Percentiles rank a stretch among this genome's conserved stretches.
Conservation (phyloP, 2,888 invertebrate species). For the Sinohyriopsis cumingii region DNA sequence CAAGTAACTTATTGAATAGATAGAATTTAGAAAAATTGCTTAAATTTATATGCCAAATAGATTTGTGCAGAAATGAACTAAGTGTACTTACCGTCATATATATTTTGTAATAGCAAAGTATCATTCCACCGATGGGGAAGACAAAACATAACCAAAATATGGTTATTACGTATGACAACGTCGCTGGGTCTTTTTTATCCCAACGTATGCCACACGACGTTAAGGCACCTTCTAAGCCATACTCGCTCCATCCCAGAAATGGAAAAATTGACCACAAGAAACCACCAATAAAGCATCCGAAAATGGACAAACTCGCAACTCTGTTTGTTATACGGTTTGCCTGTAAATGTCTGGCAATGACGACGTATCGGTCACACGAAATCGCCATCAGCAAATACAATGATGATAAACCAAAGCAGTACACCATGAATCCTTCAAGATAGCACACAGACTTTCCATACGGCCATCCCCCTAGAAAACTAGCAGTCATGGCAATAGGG, state of each 20-base stretch:
- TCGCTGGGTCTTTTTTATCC: conserved; percentile 35
- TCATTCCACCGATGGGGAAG: conserved; percentile 49
- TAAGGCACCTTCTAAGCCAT: conserved; percentile 49
- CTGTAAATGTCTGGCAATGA: conserved; percentile 55
- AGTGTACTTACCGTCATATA: conserved; percentile 52
- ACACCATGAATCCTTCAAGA: conserved; percentile 57
- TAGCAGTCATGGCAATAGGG: conserved; percentile 40
- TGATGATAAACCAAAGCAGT: conserved; percentile 52
- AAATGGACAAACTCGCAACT: conserved; percentile 35
- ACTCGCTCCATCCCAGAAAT: conserved; percentile 60
- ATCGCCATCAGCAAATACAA: conserved; percentile 59
- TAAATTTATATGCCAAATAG: no score
- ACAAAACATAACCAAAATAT: conserved; percentile 56
- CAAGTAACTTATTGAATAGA: no score
- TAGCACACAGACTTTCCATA: conserved; percentile 45
- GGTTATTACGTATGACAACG: conserved; percentile 48
- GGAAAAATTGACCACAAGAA: conserved; percentile 58
- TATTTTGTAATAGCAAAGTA: conserved; percentile 50
- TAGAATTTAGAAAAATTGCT: no score
- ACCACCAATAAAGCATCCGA: conserved; percentile 39
- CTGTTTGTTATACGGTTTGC: conserved; percentile 44
- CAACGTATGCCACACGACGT: conserved; percentile 52
- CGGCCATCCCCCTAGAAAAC: conserved; percentile 39
- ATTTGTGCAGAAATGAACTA: background rate
- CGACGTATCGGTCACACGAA: conserved; percentile 59